Evolutionary conservation across 2,113 vertebrate genomes (phyloP), one percentile per base, ranked within the genome.

Genomic region (Oreochromis niloticus): DNA sequence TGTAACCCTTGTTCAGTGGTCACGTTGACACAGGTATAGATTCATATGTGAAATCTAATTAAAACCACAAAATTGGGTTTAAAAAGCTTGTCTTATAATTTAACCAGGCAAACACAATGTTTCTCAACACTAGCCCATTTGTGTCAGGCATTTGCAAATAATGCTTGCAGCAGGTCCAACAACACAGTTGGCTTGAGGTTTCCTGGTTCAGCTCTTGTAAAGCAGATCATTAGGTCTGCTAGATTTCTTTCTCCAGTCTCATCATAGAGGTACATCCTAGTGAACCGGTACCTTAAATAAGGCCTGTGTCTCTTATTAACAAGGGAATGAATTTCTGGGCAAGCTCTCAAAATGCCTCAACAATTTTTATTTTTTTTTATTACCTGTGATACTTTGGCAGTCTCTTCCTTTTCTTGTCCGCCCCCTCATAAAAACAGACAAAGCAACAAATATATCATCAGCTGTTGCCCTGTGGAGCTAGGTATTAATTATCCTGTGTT

Each of bases 401-500:
- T 83, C 54, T 16, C 80, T 88, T 55, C 48, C 50, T 59, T 57
- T 84, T 85, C 57, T 54, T 66, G 55, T 85, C 85, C 83, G 16
- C 87, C 91, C 89, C 34, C 88, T 89, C 89, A 82, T 83, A 90
- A 63, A 59, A 81, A 61, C 81, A 86, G 92, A 88, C 92, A 93
- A 93, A 90, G 87, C 84, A 85, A 78, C 87, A 93, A 88, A 94
- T 91, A 87, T 80, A 91, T 93, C 94, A 94, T 96, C 90, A 94
- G 92, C 81, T 82, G 93, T 88, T 93, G 93, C 88, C 92, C 93
- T 92, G 85, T 90, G 80, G 83, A 90, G 88, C 90, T 78, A 84
- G 90, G 89, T 93, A 93, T 96, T 94, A 94, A 96, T 96, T 95
- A 95, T 93, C 88, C 50, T 39, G 89, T 88, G 92, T 91, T 92